Percentiles rank a stretch among this genome's conserved stretches.
Conservation (phyloP, 2,888 invertebrate genomes). For the Rhagium mordax region DNA sequence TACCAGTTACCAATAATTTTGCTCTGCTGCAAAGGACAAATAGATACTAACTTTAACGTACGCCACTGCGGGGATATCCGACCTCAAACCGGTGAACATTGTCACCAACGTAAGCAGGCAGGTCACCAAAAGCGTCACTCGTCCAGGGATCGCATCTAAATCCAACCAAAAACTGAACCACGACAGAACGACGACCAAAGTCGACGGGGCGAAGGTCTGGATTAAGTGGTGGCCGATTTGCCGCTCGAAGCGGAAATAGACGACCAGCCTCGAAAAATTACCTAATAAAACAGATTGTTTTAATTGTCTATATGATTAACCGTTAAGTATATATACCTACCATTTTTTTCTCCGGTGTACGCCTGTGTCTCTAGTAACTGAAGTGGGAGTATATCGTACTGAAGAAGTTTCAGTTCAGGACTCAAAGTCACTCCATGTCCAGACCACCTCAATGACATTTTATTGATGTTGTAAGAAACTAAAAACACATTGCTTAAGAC, state of each 20-base stretch:
- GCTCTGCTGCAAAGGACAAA: no score
- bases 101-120: conserved; percentile 89
- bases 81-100: conserved; percentile 87
- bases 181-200: conserved; percentile 85
- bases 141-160: conserved; percentile 86
- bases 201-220: conserved; percentile 89
- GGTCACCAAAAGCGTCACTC: conserved; percentile 86
- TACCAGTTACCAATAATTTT: no score
- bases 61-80: conserved; percentile 89
- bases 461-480: conserved; percentile 87
- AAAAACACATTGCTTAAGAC: conserved; percentile 51
- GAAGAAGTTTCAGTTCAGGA: conserved; percentile 84
- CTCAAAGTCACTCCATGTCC: conserved; percentile 83
- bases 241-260: conserved; percentile 86
- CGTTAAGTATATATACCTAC: conserved; percentile 67
- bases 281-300: no score
- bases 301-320: no score
- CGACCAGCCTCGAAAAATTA: conserved; percentile 84
- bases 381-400: conserved; percentile 84
- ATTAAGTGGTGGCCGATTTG: conserved; percentile 89
- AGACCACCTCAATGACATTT: conserved; percentile 84
- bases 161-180: conserved; percentile 93
- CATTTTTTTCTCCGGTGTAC: conserved; percentile 84
- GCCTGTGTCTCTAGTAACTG: conserved; percentile 81
- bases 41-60: conserved; percentile 85